These are phyloP conservation scores for Eospalax fontanierii DNA, from an alignment of 2,797 vertebrate species.

Conservation along the genomic window DNA sequence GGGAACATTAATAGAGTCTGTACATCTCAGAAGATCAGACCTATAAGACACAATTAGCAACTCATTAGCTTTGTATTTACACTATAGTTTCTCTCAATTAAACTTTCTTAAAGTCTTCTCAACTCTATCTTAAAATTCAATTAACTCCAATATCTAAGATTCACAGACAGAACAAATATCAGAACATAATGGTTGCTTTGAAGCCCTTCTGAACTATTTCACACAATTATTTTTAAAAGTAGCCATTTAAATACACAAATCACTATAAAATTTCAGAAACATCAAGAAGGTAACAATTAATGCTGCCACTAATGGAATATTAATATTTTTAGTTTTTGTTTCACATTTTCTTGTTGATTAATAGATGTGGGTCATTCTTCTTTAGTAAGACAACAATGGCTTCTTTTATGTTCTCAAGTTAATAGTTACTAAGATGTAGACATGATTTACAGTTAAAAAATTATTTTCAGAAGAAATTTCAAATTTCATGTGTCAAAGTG, in stretches of 20 bases:
- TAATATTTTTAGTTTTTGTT: constrained; percentile 12
- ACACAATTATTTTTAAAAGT: too few species aligned
- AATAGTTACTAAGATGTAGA: neutral
- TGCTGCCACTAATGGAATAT: neutral
- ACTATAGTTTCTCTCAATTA: neutral
- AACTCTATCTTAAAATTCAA: constrained; percentile 51
- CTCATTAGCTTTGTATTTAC: constrained; percentile 32
- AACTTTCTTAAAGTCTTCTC: neutral
- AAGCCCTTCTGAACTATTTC: neutral
- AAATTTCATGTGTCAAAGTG: neutral
- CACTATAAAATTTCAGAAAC: neutral
- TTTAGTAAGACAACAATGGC: constrained; percentile 8
- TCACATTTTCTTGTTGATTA: neutral
- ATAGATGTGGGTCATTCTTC: neutral
- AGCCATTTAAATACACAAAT: neutral
- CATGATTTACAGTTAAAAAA: neutral
- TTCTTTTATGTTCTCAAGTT: neutral
- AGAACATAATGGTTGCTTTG: neutral
- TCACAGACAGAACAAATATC: neutral
- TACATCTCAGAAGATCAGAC: neutral
- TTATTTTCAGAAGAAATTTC: constrained; percentile 39
- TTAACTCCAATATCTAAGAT: neutral
- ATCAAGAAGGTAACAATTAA: neutral
- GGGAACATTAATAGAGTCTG: neutral
- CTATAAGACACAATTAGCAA: neutral